Conservation (phyloP, 2,797 vertebrate species). For the Etheostoma nigrum region DNA sequence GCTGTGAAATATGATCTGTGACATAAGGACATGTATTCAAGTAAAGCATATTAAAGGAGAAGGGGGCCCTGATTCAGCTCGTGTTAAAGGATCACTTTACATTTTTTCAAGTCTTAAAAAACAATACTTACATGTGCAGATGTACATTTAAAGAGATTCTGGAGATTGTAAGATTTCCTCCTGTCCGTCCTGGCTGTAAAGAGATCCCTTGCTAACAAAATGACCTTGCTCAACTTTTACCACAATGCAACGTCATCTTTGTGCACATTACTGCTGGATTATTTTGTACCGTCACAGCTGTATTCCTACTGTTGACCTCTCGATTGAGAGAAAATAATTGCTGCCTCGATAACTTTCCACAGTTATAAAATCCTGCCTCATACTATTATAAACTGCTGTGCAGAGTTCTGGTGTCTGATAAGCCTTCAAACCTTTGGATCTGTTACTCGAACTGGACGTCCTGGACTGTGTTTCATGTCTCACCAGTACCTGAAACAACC, state of each 20-base stretch:
- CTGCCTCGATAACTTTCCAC: neutral
- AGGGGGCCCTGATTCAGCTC: constrained; percentile 31
- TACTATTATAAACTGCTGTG: neutral
- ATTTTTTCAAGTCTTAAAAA: constrained; percentile 17
- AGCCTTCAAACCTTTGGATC: neutral
- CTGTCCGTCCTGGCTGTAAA: neutral
- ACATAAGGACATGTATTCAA: constrained; percentile 56
- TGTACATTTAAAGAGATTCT: constrained; percentile 14
- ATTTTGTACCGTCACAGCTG: neutral
- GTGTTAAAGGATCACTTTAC: constrained; percentile 18
- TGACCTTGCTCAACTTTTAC: neutral
- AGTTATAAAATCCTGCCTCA: neutral
- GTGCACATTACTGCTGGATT: neutral
- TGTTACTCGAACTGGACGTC: neutral
- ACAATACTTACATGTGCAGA: constrained; percentile 4
- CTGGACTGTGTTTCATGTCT: neutral
- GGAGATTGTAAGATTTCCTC: constrained; percentile 10
- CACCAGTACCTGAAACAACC: neutral
- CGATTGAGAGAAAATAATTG: neutral
- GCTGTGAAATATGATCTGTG: constrained; percentile 60
- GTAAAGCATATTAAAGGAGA: constrained; percentile 63
- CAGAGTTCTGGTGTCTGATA: neutral
- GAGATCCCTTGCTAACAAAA: neutral
- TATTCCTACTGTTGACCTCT: neutral
- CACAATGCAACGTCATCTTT: too few species aligned